These are phyloP conservation scores for Mesorhabditis spiculigera DNA, from an alignment of 2,888 invertebrate species.

Conservation along the genomic window DNA sequence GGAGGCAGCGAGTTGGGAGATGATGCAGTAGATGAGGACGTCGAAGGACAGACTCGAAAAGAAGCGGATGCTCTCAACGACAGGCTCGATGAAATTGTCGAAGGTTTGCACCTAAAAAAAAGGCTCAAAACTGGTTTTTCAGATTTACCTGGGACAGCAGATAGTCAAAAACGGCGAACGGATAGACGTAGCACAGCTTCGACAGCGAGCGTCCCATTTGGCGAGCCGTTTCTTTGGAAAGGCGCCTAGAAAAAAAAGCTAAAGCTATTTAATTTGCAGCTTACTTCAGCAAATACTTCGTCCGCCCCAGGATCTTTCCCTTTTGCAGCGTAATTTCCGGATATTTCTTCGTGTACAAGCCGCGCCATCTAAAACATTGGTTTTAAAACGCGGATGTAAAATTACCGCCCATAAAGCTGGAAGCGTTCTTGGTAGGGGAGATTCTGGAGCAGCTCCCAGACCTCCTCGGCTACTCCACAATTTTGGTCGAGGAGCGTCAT, in stretches of 20 bases:
- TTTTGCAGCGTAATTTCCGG: slow-evolving; percentile 79
- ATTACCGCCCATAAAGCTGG: slow-evolving; percentile 33
- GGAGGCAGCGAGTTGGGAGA: slow-evolving; percentile 82
- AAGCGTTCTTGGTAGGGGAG: slow-evolving; percentile 61
- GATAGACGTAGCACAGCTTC: slow-evolving; percentile 91
- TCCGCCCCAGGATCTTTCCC: slow-evolving; percentile 82
- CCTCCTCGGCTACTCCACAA: slow-evolving; percentile 89
- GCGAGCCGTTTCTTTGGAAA: slow-evolving; percentile 94
- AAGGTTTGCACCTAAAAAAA: slow-evolving; percentile 75
- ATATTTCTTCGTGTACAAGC: slow-evolving; percentile 78
- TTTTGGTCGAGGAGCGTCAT: slow-evolving; percentile 87
- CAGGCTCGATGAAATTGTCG: slow-evolving; percentile 89
- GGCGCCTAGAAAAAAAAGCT: slow-evolving; percentile 58
- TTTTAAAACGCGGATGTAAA: neutral
- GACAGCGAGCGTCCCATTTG: slow-evolving; percentile 91
- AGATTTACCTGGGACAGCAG: slow-evolving; percentile 64
- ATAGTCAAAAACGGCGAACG: slow-evolving; percentile 92
- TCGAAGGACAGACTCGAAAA: slow-evolving; percentile 91
- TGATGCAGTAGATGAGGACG: slow-evolving; percentile 87
- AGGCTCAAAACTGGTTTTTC: neutral
- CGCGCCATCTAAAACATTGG: slow-evolving; percentile 76
- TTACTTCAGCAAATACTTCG: slow-evolving; percentile 92
- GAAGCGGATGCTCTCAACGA: slow-evolving; percentile 95
- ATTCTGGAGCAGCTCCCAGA: slow-evolving; percentile 75
- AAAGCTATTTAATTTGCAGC: slow-evolving; percentile 55